phyloP scores from a whole-genome alignment of 64 coral and sea anemone genomes.

The Montipora efflorescens region DNA sequence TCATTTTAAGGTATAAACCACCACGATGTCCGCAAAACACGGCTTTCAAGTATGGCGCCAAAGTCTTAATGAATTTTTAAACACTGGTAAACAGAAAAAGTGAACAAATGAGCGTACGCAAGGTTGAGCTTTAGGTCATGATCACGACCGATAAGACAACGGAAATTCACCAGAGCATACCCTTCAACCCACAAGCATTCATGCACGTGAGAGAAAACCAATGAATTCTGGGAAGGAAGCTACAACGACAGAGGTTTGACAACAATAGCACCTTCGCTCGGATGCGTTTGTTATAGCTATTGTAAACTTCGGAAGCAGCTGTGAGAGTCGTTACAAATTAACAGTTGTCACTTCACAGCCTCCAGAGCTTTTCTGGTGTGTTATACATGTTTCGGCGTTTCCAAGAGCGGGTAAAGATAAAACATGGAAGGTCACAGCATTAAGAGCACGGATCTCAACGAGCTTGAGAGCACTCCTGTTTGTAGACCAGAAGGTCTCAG shows the following conservation, averaged over 20 bases:
- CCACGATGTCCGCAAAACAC: background rate
- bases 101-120: conserved; percentile 52
- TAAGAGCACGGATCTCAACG: conserved; percentile 7
- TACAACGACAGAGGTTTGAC: conserved; percentile 18
- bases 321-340: background rate
- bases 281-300: background rate
- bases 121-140: conserved; percentile 36
- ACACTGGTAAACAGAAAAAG: conserved; percentile 13
- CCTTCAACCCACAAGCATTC: conserved; percentile 10
- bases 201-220: background rate
- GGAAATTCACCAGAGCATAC: conserved; percentile 58
- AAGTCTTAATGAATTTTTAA: conserved; percentile 38
- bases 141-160: conserved; percentile 63
- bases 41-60: conserved; percentile 10
- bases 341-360: background rate
- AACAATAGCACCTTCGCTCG: conserved; percentile 35
- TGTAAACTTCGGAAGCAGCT: conserved; percentile 4
- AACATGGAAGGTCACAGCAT: conserved; percentile 26
- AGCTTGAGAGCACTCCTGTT: conserved; percentile 14
- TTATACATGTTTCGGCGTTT: background rate
- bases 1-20: background rate
- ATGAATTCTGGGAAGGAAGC: conserved; percentile 43
- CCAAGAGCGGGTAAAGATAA: background rate
- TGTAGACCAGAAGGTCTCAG: conserved; percentile 2
- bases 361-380: background rate